These are phyloP conservation scores for Dinoponera quadriceps DNA, from an alignment of 1,140 invertebrate species.

Conservation along the genomic window DNA sequence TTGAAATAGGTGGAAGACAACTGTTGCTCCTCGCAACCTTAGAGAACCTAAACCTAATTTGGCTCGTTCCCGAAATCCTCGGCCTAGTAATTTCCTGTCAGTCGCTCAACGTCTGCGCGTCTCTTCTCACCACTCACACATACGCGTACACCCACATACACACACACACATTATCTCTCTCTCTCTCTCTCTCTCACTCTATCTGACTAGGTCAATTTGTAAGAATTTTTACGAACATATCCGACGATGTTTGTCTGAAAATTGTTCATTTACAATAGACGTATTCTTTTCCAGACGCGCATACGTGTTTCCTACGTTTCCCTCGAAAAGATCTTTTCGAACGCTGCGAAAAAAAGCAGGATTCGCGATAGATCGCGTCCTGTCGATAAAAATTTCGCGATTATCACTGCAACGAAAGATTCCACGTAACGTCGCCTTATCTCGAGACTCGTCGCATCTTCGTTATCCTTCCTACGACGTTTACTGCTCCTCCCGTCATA, in stretches of 20 bases:
- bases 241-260: too few species aligned
- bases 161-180: too few species aligned
- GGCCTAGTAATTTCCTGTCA: conserved; percentile 45
- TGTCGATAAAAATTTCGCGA: neutral
- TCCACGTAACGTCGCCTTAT: neutral
- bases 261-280: too few species aligned
- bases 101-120: conserved; percentile 3
- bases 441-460: conserved; percentile 1
- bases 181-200: too few species aligned
- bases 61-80: conserved; percentile 57
- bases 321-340: too few species aligned
- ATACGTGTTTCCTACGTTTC: too few species aligned
- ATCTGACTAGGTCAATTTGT: too few species aligned
- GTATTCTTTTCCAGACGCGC: too few species aligned
- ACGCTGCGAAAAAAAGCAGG: neutral
- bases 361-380: too few species aligned
- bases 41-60: conserved; percentile 62
- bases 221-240: too few species aligned
- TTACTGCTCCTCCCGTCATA: neutral
- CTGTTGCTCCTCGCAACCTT: conserved; percentile 65
- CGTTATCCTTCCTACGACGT: neutral
- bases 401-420: conserved; percentile 13
- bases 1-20: conserved; percentile 71
- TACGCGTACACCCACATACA: too few species aligned
- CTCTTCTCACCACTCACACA: conserved; percentile 5